Conservation (phyloP, 2,797 vertebrate genomes). For the Poecile montanus region DNA sequence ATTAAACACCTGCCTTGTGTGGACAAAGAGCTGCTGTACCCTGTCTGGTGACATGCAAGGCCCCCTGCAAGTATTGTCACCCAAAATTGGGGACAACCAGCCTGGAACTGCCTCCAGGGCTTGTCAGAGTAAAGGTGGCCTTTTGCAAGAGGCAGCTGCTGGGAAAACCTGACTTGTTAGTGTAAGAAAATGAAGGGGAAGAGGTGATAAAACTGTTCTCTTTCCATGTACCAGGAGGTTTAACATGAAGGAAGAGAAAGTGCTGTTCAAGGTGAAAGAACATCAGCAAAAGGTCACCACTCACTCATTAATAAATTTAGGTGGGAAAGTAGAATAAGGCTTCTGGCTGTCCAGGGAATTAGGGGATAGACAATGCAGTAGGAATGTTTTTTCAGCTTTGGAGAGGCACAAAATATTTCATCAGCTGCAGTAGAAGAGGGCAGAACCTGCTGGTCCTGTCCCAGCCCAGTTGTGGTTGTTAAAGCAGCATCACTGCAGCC, state of each 20-base stretch:
- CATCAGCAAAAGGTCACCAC: conserved; percentile 39
- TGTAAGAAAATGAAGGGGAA: conserved; percentile 26
- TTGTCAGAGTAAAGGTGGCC: background rate
- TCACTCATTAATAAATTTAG: conserved; percentile 29
- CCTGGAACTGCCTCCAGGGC: background rate
- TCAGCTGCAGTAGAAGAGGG: background rate
- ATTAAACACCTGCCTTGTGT: background rate
- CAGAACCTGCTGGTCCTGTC: background rate
- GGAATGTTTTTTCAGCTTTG: background rate
- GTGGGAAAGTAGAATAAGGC: background rate
- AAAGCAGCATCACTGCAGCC: background rate
- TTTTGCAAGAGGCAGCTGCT: background rate
- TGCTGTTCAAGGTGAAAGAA: conserved; percentile 5
- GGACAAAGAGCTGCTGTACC: background rate
- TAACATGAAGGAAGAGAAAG: conserved; percentile 24
- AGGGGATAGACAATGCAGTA: background rate
- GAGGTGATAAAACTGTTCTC: conserved; percentile 21
- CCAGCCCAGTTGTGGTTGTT: background rate
- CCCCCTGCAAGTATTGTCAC: background rate
- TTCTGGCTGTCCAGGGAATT: background rate
- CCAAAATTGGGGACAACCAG: background rate
- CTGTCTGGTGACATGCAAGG: fast-evolving
- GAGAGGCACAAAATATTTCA: background rate
- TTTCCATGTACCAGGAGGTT: background rate
- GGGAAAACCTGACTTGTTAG: background rate